Base-by-base conservation (phyloP, 2,888 invertebrate species). In the Hermodice carunculata region DNA sequence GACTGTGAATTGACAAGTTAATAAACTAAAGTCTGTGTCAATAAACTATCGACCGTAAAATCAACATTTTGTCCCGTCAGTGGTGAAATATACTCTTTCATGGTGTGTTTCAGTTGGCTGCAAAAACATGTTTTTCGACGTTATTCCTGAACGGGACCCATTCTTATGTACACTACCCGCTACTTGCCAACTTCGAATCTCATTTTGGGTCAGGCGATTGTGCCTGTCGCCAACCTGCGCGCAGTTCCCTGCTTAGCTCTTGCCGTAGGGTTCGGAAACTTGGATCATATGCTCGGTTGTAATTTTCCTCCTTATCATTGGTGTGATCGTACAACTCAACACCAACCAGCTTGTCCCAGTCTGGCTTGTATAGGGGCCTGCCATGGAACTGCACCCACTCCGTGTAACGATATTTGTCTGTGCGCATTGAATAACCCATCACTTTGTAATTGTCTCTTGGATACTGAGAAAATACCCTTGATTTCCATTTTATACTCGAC, bases 341-440 rank as follows among this genome's bases (percentile, higher is more conserved):
- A 8, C 49, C 49, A 22, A 26, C 28, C 6, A 6, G 17, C 3
- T 49, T 17, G 8, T 17, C 28, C 49, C 49, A 49, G 17, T 22
- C 28, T 5, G 49, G 49, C 14, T 26, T 4, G 28, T 49, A 49
- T 3, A 24, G 17, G 4, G 6, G 6, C 24, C 28, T 24, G 6
- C 28, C 49, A 26, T 49, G 49, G 22, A n/a, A 49, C 28, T 24
- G 17, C 24, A 49, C 49, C 49, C 49, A 49, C 28, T 49, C 49
- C 17, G 49, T 49, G 49, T 49, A 49, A 17, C 49, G 24, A 17
- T 49, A 49, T 26, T 26, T 49, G 8, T n/a, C 22, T 22, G 49
- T 49, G 26, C 49, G 24, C n/a, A 75, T 63, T 1, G 70, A 61
- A 53, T 77, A 77, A 2, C 78, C 78, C 77, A 77, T 77, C 2